Conservation (phyloP, 2,113 vertebrate species). For the Crotalus helleri region DNA sequence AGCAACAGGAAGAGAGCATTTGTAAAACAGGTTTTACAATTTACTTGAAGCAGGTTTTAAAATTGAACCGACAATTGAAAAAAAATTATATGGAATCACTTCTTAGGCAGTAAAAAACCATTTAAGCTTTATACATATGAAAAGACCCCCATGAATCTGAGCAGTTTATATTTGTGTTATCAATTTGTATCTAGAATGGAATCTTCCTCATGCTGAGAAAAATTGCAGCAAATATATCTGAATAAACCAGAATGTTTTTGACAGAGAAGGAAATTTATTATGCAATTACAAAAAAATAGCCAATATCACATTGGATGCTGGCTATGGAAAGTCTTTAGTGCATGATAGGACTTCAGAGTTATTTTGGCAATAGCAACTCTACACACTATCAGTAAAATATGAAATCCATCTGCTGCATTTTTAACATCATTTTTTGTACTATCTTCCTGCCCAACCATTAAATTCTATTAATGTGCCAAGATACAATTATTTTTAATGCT, state of each 20-base stretch:
- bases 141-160: background rate
- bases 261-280: background rate
- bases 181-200: background rate
- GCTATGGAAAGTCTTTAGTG: constrained; percentile 20
- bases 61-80: background rate
- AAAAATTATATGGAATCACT: background rate
- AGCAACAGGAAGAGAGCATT: background rate
- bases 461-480: constrained; percentile 23
- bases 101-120: background rate
- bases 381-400: constrained; percentile 29
- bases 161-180: background rate
- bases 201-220: background rate
- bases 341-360: constrained; percentile 10
- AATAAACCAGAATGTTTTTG: background rate
- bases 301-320: background rate
- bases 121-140: background rate
- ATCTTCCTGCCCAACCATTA: constrained; percentile 31
- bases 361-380: constrained; percentile 37
- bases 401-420: constrained; percentile 41
- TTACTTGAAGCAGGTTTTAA: background rate
- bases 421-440: constrained; percentile 46
- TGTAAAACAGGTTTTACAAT: background rate
- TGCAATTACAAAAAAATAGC: background rate
- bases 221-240: background rate
- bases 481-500: background rate